These are phyloP conservation scores for Solen grandis DNA, from an alignment of 1,140 invertebrate genomes.

Conservation along the genomic window DNA sequence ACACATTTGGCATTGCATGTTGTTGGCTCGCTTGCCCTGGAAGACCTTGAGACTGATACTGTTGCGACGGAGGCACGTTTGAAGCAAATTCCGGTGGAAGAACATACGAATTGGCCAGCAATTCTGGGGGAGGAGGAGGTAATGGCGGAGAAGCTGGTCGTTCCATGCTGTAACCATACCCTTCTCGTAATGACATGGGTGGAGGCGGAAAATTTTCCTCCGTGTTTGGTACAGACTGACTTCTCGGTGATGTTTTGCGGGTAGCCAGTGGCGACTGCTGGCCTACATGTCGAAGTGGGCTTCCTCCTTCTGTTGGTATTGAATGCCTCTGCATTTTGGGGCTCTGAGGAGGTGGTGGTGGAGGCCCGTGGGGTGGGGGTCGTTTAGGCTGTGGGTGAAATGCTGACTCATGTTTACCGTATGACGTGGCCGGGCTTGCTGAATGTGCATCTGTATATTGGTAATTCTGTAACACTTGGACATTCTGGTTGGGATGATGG, in stretches of 20 bases:
- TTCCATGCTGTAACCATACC: background rate
- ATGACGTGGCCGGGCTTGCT: conserved; percentile 40
- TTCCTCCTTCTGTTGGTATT: background rate
- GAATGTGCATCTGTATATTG: background rate
- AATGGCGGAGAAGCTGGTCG: conserved; percentile 39
- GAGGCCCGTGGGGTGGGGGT: conserved; percentile 36
- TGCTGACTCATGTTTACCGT: conserved; percentile 51
- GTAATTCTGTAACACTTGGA: background rate
- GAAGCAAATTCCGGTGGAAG: background rate
- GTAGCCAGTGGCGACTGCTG: background rate
- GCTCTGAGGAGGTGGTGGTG: conserved; percentile 44
- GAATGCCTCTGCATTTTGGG: conserved; percentile 37
- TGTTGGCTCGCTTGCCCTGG: background rate
- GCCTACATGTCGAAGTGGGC: background rate
- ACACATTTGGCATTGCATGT: background rate
- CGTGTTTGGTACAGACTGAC: conserved; percentile 29
- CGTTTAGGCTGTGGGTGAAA: conserved; percentile 40
- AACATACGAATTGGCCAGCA: conserved; percentile 3
- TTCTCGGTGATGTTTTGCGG: conserved; percentile 29
- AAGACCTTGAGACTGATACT: background rate
- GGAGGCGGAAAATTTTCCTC: background rate
- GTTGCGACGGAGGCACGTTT: background rate
- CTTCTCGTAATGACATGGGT: background rate
- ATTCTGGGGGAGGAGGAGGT: conserved; percentile 51
- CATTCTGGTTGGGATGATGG: conserved; percentile 18